Base-by-base conservation (phyloP, 2,797 vertebrate genomes). In the Rhinella marina region DNA sequence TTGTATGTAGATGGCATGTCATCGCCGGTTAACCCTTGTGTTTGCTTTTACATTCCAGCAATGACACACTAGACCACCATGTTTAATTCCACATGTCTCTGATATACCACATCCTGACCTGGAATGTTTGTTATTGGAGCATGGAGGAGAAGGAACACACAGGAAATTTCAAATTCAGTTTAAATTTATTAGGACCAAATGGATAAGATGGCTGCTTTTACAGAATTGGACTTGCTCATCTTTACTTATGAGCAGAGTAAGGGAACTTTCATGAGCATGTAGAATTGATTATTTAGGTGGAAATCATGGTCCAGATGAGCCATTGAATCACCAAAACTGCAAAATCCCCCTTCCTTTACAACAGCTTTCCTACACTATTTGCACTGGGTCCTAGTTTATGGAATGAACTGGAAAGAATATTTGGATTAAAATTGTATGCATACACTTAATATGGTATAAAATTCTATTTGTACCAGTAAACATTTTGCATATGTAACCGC, bases 41-140 rank as follows among this genome's bases (percentile, higher is more conserved):
- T 84, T 84, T 61, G 29, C n/a, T 84, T 72, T 27, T 84, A 72
- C 82, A 75, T 84, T 84, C 70, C 70, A 73, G 29, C 54, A 61
- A 84, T 84, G 14, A 7, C 54, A 50, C 68, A 25, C 54, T 59
- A 48, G 56, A 75, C 54, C 21, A n/a, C 27, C 23, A 59, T 73
- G 54, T 32, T 57, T 84, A 56, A 16, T 70, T 73, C 25, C 52
- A 73, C 82, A 72, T 84, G 12, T 57, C 17, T 23, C 14, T 57
- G 78, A 57, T 23, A 57, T 14, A 29, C 25, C 27, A 19, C 25
- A 73, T 72, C 19, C 27, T 9, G 68, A 73, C 82, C 64, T 29
- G 61, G 61, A 70, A 84, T 41, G 50, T 84, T 84, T 84, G 54
- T 41, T 41, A 57, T 56, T 72, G 52, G 1, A 23, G 48, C 25